A percentile compares a stretch with the other conserved stretches of the same genome.
Conservation (phyloP, 2,113 vertebrate genomes). For the Coregonus clupeaformis region DNA sequence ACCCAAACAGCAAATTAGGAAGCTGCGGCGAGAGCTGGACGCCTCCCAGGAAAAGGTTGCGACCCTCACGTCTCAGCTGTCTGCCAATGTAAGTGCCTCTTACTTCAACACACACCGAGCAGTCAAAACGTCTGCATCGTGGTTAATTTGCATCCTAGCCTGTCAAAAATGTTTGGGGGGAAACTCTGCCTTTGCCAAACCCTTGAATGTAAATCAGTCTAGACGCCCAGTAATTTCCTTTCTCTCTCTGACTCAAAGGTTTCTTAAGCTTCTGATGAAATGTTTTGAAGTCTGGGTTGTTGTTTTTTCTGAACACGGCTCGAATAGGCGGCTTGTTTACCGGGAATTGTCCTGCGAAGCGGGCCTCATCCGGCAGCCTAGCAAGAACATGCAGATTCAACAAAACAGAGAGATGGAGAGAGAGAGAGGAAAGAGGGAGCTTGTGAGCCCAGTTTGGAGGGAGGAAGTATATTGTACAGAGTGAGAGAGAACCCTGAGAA, state of each 20-base stretch:
- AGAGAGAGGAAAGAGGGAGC: conserved; percentile 30
- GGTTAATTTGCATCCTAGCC: conserved; percentile 47
- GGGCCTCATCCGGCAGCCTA: neutral
- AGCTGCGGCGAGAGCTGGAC: conserved; percentile 84
- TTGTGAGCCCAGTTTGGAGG: neutral
- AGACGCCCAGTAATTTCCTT: conserved; percentile 38
- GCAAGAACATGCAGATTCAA: conserved; percentile 17
- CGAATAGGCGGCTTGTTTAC: neutral
- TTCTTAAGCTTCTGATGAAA: conserved; percentile 18
- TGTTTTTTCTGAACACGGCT: neutral
- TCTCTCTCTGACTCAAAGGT: neutral
- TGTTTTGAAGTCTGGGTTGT: neutral
- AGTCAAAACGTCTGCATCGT: neutral
- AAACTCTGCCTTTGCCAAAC: conserved; percentile 19
- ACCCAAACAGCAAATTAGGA: conserved; percentile 83
- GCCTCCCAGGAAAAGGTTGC: conserved; percentile 89
- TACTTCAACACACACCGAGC: neutral
- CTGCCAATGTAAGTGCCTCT: conserved; percentile 82
- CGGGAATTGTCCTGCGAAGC: neutral
- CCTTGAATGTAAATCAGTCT: conserved; percentile 37
- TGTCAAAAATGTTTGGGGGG: conserved; percentile 22
- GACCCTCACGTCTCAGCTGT: conserved; percentile 85
- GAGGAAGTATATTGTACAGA: conserved; percentile 29
- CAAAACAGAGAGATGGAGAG: conserved; percentile 37
- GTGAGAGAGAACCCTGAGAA: conserved; percentile 26